A percentile compares a stretch with the other conserved stretches of the same genome.
Conservation (phyloP, 2,888 invertebrate genomes). For the Caenorhabditis becei region DNA sequence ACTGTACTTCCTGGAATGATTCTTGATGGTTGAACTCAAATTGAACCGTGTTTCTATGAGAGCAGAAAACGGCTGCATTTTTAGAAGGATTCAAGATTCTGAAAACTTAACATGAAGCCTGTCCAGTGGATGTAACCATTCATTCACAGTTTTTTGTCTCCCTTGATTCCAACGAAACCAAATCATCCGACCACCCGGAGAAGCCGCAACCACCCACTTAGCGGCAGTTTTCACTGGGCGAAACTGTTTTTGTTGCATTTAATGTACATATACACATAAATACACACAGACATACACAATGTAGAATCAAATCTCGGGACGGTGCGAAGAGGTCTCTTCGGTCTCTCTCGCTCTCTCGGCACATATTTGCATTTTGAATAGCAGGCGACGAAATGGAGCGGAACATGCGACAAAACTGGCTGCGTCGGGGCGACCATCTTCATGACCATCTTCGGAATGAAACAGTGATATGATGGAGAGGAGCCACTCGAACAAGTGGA, state of each 20-base stretch:
- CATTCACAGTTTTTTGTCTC: not conserved
- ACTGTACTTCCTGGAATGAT: too few relatives aligned
- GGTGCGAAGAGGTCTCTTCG: conserved; percentile 24
- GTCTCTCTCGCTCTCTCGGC: conserved; percentile 9
- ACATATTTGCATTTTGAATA: conserved; percentile 55
- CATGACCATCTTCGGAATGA: too few relatives aligned
- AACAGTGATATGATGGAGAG: not conserved
- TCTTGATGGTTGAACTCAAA: too few relatives aligned
- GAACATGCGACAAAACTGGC: conserved; percentile 53
- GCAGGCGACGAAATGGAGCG: conserved; percentile 49
- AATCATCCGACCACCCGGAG: conserved; percentile 21
- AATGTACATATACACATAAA: conserved; percentile 54
- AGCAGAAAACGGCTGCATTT: too few relatives aligned
- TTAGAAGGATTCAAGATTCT: too few relatives aligned
- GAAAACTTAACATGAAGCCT: too few relatives aligned
- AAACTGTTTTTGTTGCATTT: conserved; percentile 60
- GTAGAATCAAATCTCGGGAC: conserved; percentile 42
- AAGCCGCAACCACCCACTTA: conserved; percentile 42
- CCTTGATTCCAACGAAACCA: conserved; percentile 2
- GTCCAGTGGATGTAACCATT: too few relatives aligned
- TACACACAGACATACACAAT: conserved; percentile 26
- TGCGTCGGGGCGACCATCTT: not conserved
- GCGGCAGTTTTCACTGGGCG: conserved; percentile 42
- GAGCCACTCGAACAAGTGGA: conserved; percentile 17
- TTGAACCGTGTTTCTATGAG: too few relatives aligned